Conservation (phyloP, 2,888 invertebrate genomes). For the Caenorhabditis wallacei region DNA sequence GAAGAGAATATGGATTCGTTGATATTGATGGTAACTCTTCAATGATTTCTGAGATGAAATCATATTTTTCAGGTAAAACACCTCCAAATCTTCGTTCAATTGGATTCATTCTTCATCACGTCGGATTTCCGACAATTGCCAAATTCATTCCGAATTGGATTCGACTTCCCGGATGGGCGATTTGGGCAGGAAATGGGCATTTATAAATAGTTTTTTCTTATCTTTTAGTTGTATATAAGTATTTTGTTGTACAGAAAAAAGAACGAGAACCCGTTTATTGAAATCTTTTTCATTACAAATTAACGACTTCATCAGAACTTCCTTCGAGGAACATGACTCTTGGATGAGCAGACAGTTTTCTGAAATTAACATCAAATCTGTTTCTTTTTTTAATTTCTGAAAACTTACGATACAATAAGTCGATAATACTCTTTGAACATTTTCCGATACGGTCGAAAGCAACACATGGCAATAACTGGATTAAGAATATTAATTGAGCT, state of each 20-base stretch:
- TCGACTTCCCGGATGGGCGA: constrained; percentile 74
- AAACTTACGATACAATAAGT: constrained; percentile 45
- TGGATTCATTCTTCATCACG: constrained; percentile 56
- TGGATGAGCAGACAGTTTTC: constrained; percentile 53
- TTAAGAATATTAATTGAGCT: constrained; percentile 61
- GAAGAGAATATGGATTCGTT: constrained; percentile 83
- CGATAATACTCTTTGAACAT: constrained; percentile 53
- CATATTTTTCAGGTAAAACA: constrained; percentile 60
- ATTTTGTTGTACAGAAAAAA: too few relatives aligned
- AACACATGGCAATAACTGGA: constrained; percentile 53
- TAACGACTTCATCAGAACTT: constrained; percentile 55
- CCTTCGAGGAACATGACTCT: constrained; percentile 56
- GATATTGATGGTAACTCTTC: constrained; percentile 83
- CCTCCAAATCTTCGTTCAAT: constrained; percentile 72
- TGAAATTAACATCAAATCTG: constrained; percentile 22
- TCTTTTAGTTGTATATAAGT: too few relatives aligned
- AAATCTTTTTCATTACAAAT: constrained; percentile 39
- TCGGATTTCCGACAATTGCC: constrained; percentile 69
- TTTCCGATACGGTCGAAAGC: constrained; percentile 53
- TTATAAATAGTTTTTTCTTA: constrained; percentile 16
- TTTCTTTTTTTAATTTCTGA: background rate
- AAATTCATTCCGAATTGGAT: constrained; percentile 71
- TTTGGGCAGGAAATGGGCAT: constrained; percentile 64
- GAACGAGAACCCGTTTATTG: constrained; percentile 26
- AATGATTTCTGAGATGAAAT: background rate